Base-by-base conservation (phyloP, 2,888 invertebrate species). In the Calliphora vomitoria region DNA sequence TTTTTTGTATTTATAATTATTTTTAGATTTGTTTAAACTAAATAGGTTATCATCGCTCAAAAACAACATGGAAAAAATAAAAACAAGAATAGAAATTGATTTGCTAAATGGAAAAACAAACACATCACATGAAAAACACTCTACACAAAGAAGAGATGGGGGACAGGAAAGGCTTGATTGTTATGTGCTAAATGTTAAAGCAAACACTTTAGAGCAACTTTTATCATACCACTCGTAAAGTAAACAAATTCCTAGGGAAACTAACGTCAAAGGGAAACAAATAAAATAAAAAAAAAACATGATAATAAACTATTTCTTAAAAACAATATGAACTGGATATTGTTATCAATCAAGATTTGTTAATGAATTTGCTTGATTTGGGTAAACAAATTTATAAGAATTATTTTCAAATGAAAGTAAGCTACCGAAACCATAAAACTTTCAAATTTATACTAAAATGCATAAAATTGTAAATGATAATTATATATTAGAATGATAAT, bases 41-140 rank as follows among this genome's bases (percentile, higher is more conserved):
- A 69, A 69, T 69, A 53, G 50, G 50, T 44, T 44, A 44, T 53
- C 47, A 69, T 69, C 68, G 31, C 10, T 66, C 41, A 68, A 47
- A 44, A 68, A 47, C n/a, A 47, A 68, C n/a, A 64, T 18, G 35
- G 11, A n/a, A 35, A n/a, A 62, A 71, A 4, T 11, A 50, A 50
- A 53, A 71, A 71, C 15, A 71, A 53, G 31, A 35, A 47, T 44
- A 10, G n/a, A 62, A 31, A 35, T 44, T 18, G 44, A 55, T 41
- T 72, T 41, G 55, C 64, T 66, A 50, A 50, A 0, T 50, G 25
- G 31, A 50, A 69, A 47, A 50, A 50, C 62, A 64, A 38, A 38
- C n/a, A 62, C 8, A 62, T 50, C 8, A n/a, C 10, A 8, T 64
- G 11, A 64, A 64, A 44, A n/a, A 50, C n/a, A 15, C 50, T 50